These are phyloP conservation scores for Buathra laborator DNA, from an alignment of 2,888 invertebrate genomes.

Conservation along the genomic window DNA sequence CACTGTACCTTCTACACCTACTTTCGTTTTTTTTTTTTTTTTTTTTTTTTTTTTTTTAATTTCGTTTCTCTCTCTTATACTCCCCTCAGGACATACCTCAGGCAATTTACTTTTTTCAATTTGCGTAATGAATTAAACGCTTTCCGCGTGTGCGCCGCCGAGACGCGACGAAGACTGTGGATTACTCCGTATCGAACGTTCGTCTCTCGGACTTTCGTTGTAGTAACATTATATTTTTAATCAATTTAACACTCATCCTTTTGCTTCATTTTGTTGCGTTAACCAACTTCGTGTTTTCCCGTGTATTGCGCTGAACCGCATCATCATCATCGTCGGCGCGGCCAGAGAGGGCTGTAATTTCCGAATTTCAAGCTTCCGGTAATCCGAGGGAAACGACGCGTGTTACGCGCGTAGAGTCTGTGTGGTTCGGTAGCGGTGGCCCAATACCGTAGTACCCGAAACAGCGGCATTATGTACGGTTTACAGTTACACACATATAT, in stretches of 20 bases:
- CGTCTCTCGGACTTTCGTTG: not conserved
- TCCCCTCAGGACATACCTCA: slow-evolving; percentile 74
- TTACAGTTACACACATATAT: not conserved
- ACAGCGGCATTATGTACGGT: slow-evolving; percentile 28
- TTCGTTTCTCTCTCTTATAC: slow-evolving; percentile 34
- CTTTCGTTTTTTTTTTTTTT: slow-evolving; percentile 45
- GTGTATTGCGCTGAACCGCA: slow-evolving; percentile 34
- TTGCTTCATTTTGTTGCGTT: not conserved
- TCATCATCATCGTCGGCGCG: slow-evolving; percentile 37
- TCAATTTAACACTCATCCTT: not conserved
- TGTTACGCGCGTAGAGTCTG: slow-evolving; percentile 53
- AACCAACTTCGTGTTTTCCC: slow-evolving; percentile 10
- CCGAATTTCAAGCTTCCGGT: slow-evolving; percentile 63
- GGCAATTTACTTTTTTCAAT: slow-evolving; percentile 84
- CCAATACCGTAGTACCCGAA: not conserved
- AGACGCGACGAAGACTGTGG: slow-evolving; percentile 30
- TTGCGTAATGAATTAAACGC: slow-evolving; percentile 84
- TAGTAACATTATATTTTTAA: not conserved
- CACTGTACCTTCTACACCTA: slow-evolving; percentile 10
- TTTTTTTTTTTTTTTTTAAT: slow-evolving; percentile 31
- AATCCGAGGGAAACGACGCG: slow-evolving; percentile 66
- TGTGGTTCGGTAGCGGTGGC: slow-evolving; percentile 40
- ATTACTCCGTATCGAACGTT: slow-evolving; percentile 20
- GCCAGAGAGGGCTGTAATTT: slow-evolving; percentile 46
- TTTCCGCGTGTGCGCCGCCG: slow-evolving; percentile 62